Evolutionary conservation across 2,888 invertebrate species (phyloP), one percentile per base, ranked within the genome.

Genomic region (Trichogramma evanescens): DNA sequence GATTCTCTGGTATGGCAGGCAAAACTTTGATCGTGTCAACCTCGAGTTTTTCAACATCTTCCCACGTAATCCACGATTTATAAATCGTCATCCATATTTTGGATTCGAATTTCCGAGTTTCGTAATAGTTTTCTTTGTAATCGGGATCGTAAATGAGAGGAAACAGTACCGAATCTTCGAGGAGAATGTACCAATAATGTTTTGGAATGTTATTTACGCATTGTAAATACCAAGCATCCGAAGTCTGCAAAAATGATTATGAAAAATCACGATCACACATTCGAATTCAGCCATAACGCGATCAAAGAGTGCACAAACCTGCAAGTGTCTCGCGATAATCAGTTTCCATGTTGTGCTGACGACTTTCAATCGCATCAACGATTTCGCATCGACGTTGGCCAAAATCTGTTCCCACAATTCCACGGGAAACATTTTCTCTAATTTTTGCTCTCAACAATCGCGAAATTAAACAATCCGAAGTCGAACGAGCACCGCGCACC

Each of bases 331-430:
- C 10, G 64, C 54, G 51, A 72, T 68, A 10, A 68, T 63, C 26
- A 42, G 43, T 26, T 70, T 66, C 70, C 71, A 74, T n/a, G 52
- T 54, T 40, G 51, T 64, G 54, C 68, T 70, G 4, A 73, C 72
- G 4, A 54, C 55, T 55, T 62, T 67, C 1, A 68, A 66, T 44
- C 62, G 63, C 4, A 59, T 42, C 13, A 74, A 69, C 39, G 66
- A 63, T 9, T 56, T 50, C 0, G 72, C 69, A 4, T 70, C 70
- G 0, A 51, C 43, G 43, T 71, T 56, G 40, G 61, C 10, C 44
- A 74, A 66, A 62, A 74, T 71, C 44, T 64, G 57, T 61, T 74
- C 73, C 70, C 72, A 72, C 55, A 74, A 66, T 66, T 74, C 74
- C 0, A 61, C 58, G 4, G 74, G 73, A 62, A 74, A 73, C 59